phyloP scores from a whole-genome alignment of 1,140 invertebrate species.

The Oppia nitens region DNA sequence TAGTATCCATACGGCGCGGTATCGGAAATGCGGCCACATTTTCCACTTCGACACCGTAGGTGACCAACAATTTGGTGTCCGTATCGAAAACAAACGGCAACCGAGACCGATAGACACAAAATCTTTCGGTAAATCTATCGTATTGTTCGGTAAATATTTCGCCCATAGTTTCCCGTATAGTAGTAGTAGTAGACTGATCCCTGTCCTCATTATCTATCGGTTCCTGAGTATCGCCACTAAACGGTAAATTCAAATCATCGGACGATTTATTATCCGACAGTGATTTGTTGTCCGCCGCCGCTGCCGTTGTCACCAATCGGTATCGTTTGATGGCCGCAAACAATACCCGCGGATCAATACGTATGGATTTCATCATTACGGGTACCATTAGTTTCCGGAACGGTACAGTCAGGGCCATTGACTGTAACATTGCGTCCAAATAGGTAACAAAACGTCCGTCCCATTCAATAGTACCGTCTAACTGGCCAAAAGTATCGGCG shows the following conservation, averaged over 20 bases:
- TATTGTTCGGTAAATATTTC: neutral
- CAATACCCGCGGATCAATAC: slow-evolving; percentile 23
- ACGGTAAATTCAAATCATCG: neutral
- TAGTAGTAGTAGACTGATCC: neutral
- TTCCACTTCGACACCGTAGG: slow-evolving; percentile 34
- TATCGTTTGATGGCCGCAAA: slow-evolving; percentile 23
- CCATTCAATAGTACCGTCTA: slow-evolving; percentile 25
- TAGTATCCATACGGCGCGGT: slow-evolving; percentile 46
- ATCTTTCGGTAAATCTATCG: neutral
- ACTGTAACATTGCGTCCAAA: slow-evolving; percentile 37
- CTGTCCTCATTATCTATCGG: neutral
- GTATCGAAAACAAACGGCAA: slow-evolving; percentile 9
- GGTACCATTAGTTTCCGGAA: slow-evolving; percentile 62
- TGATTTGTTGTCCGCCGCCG: neutral
- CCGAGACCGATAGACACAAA: slow-evolving; percentile 21
- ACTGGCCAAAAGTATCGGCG: neutral
- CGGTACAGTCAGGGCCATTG: slow-evolving; percentile 27
- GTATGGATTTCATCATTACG: slow-evolving; percentile 57
- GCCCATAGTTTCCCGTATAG: neutral
- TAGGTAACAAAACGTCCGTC: slow-evolving; percentile 36
- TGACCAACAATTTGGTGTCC: slow-evolving; percentile 14
- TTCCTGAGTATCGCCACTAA: neutral
- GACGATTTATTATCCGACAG: neutral
- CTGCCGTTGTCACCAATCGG: neutral
- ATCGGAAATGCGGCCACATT: slow-evolving; percentile 51